A percentile compares a stretch with the other conserved stretches of the same genome.
These are phyloP conservation scores for Pyrgilauda ruficollis DNA, from an alignment of 2,113 vertebrate species.

Conservation along the genomic window DNA sequence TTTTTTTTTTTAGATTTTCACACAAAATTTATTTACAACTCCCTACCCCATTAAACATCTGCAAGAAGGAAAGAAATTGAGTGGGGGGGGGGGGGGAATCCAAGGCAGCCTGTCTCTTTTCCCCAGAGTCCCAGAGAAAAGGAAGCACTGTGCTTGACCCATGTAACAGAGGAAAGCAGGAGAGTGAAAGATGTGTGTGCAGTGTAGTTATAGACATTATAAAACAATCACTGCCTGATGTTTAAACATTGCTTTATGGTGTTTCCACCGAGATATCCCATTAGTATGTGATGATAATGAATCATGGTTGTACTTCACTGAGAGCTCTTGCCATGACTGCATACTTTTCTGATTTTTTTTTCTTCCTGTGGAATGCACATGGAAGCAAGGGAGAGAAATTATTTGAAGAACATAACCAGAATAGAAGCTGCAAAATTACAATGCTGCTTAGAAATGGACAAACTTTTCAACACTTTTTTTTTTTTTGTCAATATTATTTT, in stretches of 20 bases:
- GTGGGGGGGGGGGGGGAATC: fast-evolving
- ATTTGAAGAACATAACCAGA: not conserved
- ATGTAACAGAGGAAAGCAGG: not conserved
- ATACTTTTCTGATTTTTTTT: not conserved
- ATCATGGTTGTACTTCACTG: not conserved
- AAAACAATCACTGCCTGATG: not conserved
- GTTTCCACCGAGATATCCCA: not conserved
- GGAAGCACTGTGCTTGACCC: not conserved
- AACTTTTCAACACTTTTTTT: not conserved
- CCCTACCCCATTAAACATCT: not conserved
- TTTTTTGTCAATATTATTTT: constrained; percentile 10
- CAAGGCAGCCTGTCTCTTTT: not conserved
- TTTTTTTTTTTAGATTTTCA: not conserved
- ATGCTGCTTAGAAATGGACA: not conserved
- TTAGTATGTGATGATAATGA: not conserved
- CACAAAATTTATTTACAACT: not conserved
- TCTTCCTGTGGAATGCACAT: not conserved
- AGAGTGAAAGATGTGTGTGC: not conserved
- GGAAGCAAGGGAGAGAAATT: not conserved
- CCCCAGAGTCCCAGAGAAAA: not conserved
- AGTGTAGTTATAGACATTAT: not conserved
- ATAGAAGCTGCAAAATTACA: not conserved
- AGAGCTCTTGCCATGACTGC: not conserved
- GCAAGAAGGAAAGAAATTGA: not conserved
- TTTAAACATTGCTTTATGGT: constrained; percentile 1